phyloP scores from a whole-genome alignment of 2,797 vertebrate genomes.

The Lithobates sylvaticus region DNA sequence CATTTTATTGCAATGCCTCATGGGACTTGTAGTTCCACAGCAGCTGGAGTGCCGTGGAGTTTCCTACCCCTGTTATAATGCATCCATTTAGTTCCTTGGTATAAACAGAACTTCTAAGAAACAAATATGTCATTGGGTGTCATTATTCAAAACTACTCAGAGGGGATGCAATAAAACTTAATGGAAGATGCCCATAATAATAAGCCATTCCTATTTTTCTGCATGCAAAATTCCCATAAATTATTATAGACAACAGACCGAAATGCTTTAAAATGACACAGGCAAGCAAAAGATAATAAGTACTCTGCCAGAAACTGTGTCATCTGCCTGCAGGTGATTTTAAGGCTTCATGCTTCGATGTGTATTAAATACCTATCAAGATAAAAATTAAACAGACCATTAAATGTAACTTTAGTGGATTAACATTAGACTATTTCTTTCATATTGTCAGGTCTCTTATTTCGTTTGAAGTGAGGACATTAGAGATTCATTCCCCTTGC shows the following conservation, averaged over 20 bases:
- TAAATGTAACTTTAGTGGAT: constrained; percentile 69
- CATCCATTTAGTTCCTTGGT: neutral
- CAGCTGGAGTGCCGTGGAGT: too few relatives aligned
- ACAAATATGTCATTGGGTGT: neutral
- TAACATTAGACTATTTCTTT: constrained; percentile 66
- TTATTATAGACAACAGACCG: constrained; percentile 34
- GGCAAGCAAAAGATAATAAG: fast-evolving
- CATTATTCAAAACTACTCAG: neutral
- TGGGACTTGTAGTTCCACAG: too few relatives aligned
- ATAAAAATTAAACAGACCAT: constrained; percentile 66
- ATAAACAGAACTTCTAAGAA: neutral
- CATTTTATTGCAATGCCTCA: too few relatives aligned
- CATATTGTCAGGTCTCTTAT: constrained; percentile 68
- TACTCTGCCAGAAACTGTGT: neutral
- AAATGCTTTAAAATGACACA: constrained; percentile 10
- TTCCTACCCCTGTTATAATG: too few relatives aligned
- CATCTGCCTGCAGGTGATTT: constrained; percentile 26
- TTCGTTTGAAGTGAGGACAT: constrained; percentile 73
- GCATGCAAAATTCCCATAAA: constrained; percentile 13
- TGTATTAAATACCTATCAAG: constrained; percentile 65
- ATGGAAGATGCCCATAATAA: neutral
- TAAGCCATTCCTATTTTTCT: constrained; percentile 3
- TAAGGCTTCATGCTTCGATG: constrained; percentile 57
- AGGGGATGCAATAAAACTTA: neutral
- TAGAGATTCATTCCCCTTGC: constrained; percentile 75